Conservation (phyloP, 2,888 invertebrate species). For the Diaperis boleti region DNA sequence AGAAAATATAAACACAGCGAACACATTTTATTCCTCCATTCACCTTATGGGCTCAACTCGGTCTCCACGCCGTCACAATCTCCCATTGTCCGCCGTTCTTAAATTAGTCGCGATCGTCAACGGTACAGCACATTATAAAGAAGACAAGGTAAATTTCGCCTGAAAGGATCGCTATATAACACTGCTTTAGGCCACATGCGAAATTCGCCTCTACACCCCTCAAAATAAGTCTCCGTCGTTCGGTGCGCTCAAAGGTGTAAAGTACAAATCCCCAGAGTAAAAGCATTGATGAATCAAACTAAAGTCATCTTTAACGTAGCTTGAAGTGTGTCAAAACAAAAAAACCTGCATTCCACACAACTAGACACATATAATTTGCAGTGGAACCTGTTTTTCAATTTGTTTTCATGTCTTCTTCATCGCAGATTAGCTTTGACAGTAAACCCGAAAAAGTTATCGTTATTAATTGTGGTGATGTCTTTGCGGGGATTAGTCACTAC, state of each 20-base stretch:
- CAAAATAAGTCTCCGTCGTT: constrained; percentile 9
- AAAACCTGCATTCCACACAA: constrained; percentile 59
- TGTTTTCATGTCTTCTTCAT: constrained; percentile 59
- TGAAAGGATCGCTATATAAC: constrained; percentile 30
- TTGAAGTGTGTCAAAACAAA: constrained; percentile 50
- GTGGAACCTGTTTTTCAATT: constrained; percentile 61
- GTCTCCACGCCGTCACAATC: constrained; percentile 11
- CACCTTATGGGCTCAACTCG: neutral
- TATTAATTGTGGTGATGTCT: constrained; percentile 20
- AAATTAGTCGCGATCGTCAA: constrained; percentile 35
- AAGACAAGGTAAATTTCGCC: constrained; percentile 30
- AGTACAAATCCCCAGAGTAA: constrained; percentile 37
- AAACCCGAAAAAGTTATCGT: constrained; percentile 9
- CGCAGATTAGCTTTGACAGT: constrained; percentile 56
- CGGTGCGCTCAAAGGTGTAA: constrained; percentile 31
- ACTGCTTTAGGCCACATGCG: constrained; percentile 24
- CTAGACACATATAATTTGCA: constrained; percentile 60
- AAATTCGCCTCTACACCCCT: constrained; percentile 14
- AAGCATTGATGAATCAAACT: constrained; percentile 38
- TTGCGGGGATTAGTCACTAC: constrained; percentile 22
- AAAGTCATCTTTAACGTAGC: constrained; percentile 43
- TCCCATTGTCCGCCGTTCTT: constrained; percentile 27
- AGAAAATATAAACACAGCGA: no score
- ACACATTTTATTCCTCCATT: no score
- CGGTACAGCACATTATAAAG: constrained; percentile 27